Evolutionary conservation across 2,888 invertebrate genomes (phyloP).

Genomic region (Cenopis cana): DNA sequence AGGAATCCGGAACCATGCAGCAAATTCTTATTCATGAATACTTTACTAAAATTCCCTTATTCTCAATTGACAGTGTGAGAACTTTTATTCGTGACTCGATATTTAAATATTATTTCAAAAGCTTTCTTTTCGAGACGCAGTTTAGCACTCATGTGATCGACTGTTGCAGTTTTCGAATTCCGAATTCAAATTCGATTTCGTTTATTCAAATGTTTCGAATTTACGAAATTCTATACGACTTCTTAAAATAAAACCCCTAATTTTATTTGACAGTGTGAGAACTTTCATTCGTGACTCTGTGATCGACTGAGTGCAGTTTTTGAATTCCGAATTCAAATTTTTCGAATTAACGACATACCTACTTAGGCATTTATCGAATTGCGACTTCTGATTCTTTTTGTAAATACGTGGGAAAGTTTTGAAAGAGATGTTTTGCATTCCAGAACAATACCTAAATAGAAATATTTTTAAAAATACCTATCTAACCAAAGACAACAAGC

Average conservation of each 20-base stretch:
- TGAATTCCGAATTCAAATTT: slow-evolving; percentile 45
- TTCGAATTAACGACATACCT: slow-evolving; percentile 28
- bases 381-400: slow-evolving; percentile 36
- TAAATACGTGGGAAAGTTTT: slow-evolving; percentile 34
- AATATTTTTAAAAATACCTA: too few species aligned
- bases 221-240: slow-evolving; percentile 11
- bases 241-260: slow-evolving; percentile 2
- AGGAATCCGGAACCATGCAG: background rate
- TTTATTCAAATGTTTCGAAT: slow-evolving; percentile 39
- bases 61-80: slow-evolving; percentile 67
- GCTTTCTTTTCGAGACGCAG: slow-evolving; percentile 57
- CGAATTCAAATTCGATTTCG: slow-evolving; percentile 23
- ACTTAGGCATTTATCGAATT: background rate
- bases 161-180: slow-evolving; percentile 47
- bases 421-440: background rate
- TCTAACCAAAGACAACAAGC: background rate
- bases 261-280: slow-evolving; percentile 64
- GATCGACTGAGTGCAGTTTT: slow-evolving; percentile 52
- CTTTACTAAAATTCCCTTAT: background rate
- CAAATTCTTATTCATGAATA: slow-evolving; percentile 5
- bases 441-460: too few species aligned
- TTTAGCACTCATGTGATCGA: slow-evolving; percentile 50
- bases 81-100: slow-evolving; percentile 60
- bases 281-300: slow-evolving; percentile 61
- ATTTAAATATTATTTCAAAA: slow-evolving; percentile 2